Conservation (phyloP, 1,140 invertebrate species). For the Pseudobourletiella spinata region DNA sequence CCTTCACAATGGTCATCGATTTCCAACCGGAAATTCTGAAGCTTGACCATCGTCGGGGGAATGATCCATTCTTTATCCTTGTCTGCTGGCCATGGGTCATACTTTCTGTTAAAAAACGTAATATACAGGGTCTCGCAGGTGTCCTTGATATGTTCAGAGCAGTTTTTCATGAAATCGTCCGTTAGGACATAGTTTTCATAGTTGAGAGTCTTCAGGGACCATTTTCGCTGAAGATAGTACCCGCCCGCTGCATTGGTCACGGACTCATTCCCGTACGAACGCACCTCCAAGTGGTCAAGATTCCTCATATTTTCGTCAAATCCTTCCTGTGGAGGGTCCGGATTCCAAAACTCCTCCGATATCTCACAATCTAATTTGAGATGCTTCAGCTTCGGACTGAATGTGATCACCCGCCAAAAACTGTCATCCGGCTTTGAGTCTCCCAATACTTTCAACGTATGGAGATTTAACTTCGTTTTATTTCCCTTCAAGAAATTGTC, state of each 20-base stretch:
- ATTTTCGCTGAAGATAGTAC: background rate
- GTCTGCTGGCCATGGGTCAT: background rate
- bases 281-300: background rate
- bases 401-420: background rate
- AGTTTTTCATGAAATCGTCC: background rate
- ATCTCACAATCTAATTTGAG: background rate
- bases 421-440: background rate
- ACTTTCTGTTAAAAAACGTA: background rate
- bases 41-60: background rate
- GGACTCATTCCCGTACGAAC: background rate
- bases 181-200: background rate
- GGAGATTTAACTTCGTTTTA: background rate
- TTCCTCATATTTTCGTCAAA: background rate
- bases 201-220: background rate
- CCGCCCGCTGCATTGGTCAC: background rate
- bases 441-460: background rate
- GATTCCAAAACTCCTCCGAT: background rate
- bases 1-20: constrained; percentile 4
- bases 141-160: background rate
- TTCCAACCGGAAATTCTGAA: background rate
- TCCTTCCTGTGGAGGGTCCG: background rate
- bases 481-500: background rate
- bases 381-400: background rate
- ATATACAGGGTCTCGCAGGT: background rate
- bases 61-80: background rate